Evolutionary conservation across 2,888 invertebrate genomes (phyloP).

Genomic region (Crematogaster levior): DNA sequence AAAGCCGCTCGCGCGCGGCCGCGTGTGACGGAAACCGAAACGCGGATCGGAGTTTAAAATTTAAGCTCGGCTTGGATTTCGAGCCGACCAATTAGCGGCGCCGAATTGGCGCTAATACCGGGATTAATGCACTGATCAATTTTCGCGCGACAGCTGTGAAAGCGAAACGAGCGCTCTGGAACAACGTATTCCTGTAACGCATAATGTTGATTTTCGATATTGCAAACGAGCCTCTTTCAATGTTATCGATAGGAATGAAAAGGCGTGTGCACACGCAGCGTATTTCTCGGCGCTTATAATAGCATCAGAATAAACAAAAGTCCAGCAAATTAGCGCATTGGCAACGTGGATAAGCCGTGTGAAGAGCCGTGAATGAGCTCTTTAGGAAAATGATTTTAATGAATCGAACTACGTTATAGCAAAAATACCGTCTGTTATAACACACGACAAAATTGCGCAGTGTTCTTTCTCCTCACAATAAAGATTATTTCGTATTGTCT

Average conservation of each 20-base stretch:
- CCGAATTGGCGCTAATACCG: constrained; percentile 67
- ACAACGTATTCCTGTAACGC: constrained; percentile 40
- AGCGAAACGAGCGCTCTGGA: constrained; percentile 51
- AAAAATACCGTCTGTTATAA: background rate
- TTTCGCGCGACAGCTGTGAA: constrained; percentile 62
- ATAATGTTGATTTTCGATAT: constrained; percentile 56
- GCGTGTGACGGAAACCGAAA: constrained; percentile 40
- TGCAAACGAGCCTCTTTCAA: constrained; percentile 60
- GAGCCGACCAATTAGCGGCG: constrained; percentile 68
- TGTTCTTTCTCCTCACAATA: background rate
- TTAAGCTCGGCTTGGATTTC: constrained; percentile 66
- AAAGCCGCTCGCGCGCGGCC: constrained; percentile 40
- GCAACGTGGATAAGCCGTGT: background rate
- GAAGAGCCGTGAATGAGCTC: constrained; percentile 14
- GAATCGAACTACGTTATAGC: background rate
- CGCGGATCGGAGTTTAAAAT: constrained; percentile 65
- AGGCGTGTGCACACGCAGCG: background rate
- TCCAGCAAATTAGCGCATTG: constrained; percentile 33
- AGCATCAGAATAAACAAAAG: constrained; percentile 31
- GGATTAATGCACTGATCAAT: constrained; percentile 72
- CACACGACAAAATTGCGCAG: background rate
- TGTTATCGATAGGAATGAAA: constrained; percentile 50
- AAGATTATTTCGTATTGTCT: background rate
- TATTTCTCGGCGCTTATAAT: constrained; percentile 31
- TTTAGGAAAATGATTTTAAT: constrained; percentile 32